phyloP scores from a whole-genome alignment of 1,140 invertebrate genomes.

The Plectrocnemia conspersa region DNA sequence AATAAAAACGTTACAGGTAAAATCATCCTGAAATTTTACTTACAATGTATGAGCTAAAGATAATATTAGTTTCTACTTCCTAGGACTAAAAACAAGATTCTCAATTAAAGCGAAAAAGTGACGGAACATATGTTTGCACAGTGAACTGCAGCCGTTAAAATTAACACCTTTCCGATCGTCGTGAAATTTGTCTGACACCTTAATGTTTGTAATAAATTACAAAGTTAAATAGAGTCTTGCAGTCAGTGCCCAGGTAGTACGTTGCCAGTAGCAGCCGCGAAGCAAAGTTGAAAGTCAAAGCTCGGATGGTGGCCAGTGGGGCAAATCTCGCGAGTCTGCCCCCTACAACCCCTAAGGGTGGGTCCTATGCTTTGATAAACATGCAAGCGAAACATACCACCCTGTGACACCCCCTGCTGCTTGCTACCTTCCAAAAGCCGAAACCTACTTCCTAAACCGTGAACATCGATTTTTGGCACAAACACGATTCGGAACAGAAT shows the following conservation, averaged over 20 bases:
- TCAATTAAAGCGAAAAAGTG: too few relatives aligned
- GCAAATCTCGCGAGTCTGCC: neutral
- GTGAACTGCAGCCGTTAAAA: too few relatives aligned
- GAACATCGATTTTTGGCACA: slow-evolving; percentile 1
- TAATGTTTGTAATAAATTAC: slow-evolving; percentile 30
- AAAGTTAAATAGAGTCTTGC: slow-evolving; percentile 28
- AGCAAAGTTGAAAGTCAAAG: slow-evolving; percentile 23
- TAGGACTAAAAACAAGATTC: too few relatives aligned
- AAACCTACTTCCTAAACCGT: too few relatives aligned
- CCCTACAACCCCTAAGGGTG: neutral
- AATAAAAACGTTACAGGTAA: too few relatives aligned
- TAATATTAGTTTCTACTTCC: too few relatives aligned
- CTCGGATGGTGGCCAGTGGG: slow-evolving; percentile 11
- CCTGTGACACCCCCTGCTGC: neutral
- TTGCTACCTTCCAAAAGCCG: neutral
- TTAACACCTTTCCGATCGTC: too few relatives aligned
- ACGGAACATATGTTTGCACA: too few relatives aligned
- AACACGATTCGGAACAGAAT: too few relatives aligned
- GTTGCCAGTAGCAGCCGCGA: slow-evolving; percentile 24
- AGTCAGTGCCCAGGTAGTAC: slow-evolving; percentile 15
- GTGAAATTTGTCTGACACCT: too few relatives aligned
- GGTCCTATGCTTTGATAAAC: slow-evolving; percentile 9
- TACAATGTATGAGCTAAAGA: too few relatives aligned
- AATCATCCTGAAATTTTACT: too few relatives aligned
- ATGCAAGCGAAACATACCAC: slow-evolving; percentile 23